Conservation (phyloP, 2,888 invertebrate species). For the Electrophaes corylata region DNA sequence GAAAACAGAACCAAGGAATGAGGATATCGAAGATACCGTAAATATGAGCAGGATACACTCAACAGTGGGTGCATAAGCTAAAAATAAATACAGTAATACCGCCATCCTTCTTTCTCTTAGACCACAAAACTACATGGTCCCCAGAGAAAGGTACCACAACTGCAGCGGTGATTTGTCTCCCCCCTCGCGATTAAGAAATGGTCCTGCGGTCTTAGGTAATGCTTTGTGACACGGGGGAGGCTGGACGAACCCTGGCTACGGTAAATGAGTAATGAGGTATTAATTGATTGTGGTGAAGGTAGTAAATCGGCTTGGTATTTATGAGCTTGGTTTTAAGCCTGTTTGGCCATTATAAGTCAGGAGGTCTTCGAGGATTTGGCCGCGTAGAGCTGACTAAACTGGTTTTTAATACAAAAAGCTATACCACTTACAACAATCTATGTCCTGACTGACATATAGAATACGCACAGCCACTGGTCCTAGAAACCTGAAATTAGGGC, state of each 20-base stretch:
- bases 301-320: constrained; percentile 5
- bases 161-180: constrained; percentile 73
- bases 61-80: too few species aligned
- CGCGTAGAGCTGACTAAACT: too few species aligned
- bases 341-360: neutral
- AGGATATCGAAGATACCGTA: too few species aligned
- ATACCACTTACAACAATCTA: too few species aligned
- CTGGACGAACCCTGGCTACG: constrained; percentile 14
- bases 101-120: constrained; percentile 38
- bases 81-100: neutral
- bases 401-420: too few species aligned
- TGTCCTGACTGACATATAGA: too few species aligned
- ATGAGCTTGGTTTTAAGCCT: neutral
- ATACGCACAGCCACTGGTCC: too few species aligned
- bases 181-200: constrained; percentile 75
- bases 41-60: too few species aligned
- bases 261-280: constrained; percentile 27
- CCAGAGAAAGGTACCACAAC: constrained; percentile 59
- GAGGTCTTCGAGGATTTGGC: neutral
- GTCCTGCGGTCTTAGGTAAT: constrained; percentile 53
- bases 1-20: too few species aligned
- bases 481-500: too few species aligned
- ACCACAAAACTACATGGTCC: constrained; percentile 57
- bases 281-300: constrained; percentile 24
- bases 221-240: constrained; percentile 25